Percentiles rank a stretch among this genome's conserved stretches.
phyloP scores from a whole-genome alignment of 2,888 invertebrate species.

The Andrena minutula region DNA sequence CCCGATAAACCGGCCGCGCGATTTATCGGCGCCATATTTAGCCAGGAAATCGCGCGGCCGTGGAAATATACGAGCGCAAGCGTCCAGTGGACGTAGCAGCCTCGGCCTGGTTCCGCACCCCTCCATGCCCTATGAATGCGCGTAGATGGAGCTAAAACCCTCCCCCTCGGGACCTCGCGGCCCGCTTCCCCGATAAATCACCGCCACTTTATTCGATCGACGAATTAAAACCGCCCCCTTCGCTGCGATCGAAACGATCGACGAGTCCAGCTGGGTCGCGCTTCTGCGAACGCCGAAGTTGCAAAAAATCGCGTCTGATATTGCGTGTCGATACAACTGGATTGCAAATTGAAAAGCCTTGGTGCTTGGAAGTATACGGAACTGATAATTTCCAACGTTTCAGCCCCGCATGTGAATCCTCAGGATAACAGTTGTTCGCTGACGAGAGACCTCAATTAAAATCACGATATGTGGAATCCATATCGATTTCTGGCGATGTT shows the following conservation, averaged over 20 bases:
- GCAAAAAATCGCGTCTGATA: neutral
- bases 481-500: too few species aligned
- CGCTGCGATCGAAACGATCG: neutral
- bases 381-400: too few species aligned
- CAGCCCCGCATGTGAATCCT: too few species aligned
- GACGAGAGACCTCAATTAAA: too few species aligned
- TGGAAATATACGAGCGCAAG: conserved; percentile 56
- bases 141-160: conserved; percentile 21
- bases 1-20: conserved; percentile 69
- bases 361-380: too few species aligned
- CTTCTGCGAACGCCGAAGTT: neutral
- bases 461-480: too few species aligned
- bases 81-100: conserved; percentile 34
- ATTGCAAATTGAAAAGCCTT: too few species aligned
- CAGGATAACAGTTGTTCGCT: too few species aligned
- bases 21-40: conserved; percentile 72
- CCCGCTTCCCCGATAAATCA: conserved; percentile 50
- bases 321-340: too few species aligned
- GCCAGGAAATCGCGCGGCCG: conserved; percentile 66
- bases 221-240: conserved; percentile 56
- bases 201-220: conserved; percentile 44
- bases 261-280: neutral
- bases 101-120: conserved; percentile 22
- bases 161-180: neutral
- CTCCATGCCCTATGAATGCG: conserved; percentile 21